phyloP scores from a whole-genome alignment of 2,113 vertebrate species.

The Cyphomyrus discorhynchus region DNA sequence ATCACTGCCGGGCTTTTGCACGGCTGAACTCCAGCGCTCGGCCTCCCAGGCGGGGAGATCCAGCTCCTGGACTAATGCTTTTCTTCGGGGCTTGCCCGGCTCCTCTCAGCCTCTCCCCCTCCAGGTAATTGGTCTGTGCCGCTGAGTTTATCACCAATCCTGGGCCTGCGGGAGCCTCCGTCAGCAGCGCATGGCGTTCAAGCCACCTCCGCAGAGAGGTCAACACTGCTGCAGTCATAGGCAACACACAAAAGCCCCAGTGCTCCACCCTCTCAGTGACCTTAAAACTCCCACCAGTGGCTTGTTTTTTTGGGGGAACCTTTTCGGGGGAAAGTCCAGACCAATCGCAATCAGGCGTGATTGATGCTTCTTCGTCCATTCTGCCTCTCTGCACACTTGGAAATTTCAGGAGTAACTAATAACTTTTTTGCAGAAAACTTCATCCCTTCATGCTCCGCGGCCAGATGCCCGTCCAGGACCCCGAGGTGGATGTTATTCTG shows the following conservation, averaged over 20 bases:
- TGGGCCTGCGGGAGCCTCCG: neutral
- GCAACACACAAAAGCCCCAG: neutral
- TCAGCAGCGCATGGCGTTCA: neutral
- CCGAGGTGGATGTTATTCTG: constrained; percentile 57
- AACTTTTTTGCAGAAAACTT: neutral
- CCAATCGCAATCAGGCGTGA: neutral
- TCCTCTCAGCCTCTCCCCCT: neutral
- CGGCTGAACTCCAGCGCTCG: neutral
- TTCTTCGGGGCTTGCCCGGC: neutral
- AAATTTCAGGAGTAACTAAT: neutral
- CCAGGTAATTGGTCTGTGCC: neutral
- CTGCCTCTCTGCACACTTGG: neutral
- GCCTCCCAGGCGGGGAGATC: neutral
- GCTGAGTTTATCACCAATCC: neutral
- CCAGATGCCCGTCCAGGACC: constrained; percentile 38
- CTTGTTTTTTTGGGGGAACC: neutral
- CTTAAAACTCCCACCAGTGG: neutral
- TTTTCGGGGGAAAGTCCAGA: neutral
- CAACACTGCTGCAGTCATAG: neutral
- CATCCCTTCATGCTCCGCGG: constrained; percentile 30
- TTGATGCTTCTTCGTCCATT: neutral
- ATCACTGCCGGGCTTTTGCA: neutral
- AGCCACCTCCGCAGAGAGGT: neutral
- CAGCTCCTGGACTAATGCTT: neutral
- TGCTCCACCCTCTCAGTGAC: neutral